Evolutionary conservation across 2,888 invertebrate species (phyloP).

Genomic region (Cepaea hortensis): DNA sequence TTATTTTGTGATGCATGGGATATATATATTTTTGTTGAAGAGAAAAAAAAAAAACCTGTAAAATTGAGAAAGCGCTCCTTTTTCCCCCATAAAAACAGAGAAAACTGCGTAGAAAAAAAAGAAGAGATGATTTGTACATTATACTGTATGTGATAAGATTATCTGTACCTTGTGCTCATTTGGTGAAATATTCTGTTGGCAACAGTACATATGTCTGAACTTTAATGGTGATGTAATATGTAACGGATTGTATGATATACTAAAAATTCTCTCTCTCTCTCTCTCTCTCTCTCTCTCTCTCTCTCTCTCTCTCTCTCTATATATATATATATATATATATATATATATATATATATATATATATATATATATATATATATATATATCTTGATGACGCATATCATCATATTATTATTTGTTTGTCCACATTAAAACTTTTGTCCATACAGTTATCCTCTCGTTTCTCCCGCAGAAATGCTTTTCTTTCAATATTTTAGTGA

Average conservation of each 20-base stretch:
- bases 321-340: no score
- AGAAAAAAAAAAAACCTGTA: no score
- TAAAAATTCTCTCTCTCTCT: background rate
- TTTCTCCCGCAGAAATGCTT: background rate
- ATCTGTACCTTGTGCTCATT: conserved; percentile 40
- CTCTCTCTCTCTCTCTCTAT: no score
- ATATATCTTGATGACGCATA: no score
- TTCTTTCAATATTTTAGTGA: background rate
- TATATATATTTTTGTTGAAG: no score
- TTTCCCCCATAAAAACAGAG: no score
- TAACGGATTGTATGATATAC: conserved; percentile 45
- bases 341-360: background rate
- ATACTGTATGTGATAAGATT: conserved; percentile 25
- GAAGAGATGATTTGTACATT: background rate
- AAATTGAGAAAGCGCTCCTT: no score
- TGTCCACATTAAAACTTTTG: background rate
- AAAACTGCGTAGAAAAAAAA: no score
- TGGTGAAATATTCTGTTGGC: conserved; percentile 11
- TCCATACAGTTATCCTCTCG: no score
- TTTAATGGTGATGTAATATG: conserved; percentile 30
- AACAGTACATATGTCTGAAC: background rate
- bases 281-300: no score
- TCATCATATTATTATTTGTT: background rate
- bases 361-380: conserved; percentile 4
- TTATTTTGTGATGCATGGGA: no score